phyloP scores from a whole-genome alignment of 2,113 vertebrate genomes.

The Laticauda laticaudata region DNA sequence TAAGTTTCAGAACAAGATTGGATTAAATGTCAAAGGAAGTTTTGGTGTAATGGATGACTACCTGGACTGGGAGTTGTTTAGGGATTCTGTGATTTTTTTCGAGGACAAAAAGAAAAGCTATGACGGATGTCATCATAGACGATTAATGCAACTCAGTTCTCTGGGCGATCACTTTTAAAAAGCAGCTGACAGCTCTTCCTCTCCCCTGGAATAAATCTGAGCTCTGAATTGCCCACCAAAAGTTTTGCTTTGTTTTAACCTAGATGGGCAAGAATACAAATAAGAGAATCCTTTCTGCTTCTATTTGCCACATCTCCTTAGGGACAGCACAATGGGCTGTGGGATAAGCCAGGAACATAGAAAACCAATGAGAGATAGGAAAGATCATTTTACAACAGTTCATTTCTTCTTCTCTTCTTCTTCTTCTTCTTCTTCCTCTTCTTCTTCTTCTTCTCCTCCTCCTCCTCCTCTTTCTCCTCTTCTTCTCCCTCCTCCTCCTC shows the following conservation, averaged over 20 bases:
- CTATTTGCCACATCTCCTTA: background rate
- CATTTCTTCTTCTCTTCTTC: too few species aligned
- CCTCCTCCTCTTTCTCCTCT: too few species aligned
- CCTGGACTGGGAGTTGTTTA: background rate
- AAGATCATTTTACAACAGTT: too few species aligned
- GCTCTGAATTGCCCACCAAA: background rate
- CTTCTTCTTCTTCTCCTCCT: too few species aligned
- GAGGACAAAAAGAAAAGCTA: background rate
- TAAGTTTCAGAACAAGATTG: background rate
- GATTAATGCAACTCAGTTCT: background rate
- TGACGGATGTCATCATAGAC: background rate
- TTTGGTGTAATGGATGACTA: background rate
- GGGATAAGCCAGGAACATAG: background rate
- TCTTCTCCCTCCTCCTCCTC: too few species aligned
- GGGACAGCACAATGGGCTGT: background rate
- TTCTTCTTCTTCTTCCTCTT: too few species aligned
- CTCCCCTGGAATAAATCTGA: background rate
- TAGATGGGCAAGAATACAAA: background rate
- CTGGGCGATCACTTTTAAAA: background rate
- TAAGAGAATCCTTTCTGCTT: background rate
- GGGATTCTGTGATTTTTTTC: background rate
- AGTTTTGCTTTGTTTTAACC: background rate
- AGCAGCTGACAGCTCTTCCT: background rate
- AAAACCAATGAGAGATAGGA: background rate
- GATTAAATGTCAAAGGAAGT: constrained; percentile 1